These are phyloP conservation scores for Drosophila hydei DNA, from an alignment of 1,140 invertebrate species.

Conservation along the genomic window DNA sequence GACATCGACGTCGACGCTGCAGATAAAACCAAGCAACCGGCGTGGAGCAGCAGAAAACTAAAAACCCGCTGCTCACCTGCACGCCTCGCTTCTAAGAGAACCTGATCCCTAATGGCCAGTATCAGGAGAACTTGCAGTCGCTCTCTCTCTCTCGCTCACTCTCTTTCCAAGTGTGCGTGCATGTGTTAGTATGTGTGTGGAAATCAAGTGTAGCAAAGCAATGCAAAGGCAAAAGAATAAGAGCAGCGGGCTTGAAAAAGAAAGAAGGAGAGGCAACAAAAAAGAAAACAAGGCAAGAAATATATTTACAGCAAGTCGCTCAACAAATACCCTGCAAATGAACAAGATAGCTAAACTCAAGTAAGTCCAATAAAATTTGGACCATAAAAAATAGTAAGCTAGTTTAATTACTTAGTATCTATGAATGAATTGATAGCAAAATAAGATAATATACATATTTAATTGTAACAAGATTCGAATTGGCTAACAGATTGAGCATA, in stretches of 20 bases:
- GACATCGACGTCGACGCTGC: constrained; percentile 26
- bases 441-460: too few relatives aligned
- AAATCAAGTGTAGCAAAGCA: constrained; percentile 77
- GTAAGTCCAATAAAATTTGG: too few relatives aligned
- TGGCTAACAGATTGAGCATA: neutral
- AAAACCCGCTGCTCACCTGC: constrained; percentile 61
- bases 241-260: constrained; percentile 58
- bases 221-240: constrained; percentile 70
- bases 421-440: too few relatives aligned
- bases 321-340: constrained; percentile 3
- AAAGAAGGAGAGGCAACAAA: constrained; percentile 43
- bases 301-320: neutral
- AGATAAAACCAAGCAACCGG: constrained; percentile 73
- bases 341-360: neutral
- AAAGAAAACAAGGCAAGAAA: constrained; percentile 59
- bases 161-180: neutral
- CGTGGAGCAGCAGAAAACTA: constrained; percentile 44
- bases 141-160: constrained; percentile 10
- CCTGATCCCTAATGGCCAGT: constrained; percentile 74
- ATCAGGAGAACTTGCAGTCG: constrained; percentile 54
- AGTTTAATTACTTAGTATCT: too few relatives aligned
- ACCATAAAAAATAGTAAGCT: too few relatives aligned
- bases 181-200: constrained; percentile 53
- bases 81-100: constrained; percentile 49
- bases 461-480: neutral